A percentile compares a stretch with the other conserved stretches of the same genome.
Evolutionary conservation across 1,140 invertebrate species (phyloP).

Genomic region (Eriocheir sinensis): DNA sequence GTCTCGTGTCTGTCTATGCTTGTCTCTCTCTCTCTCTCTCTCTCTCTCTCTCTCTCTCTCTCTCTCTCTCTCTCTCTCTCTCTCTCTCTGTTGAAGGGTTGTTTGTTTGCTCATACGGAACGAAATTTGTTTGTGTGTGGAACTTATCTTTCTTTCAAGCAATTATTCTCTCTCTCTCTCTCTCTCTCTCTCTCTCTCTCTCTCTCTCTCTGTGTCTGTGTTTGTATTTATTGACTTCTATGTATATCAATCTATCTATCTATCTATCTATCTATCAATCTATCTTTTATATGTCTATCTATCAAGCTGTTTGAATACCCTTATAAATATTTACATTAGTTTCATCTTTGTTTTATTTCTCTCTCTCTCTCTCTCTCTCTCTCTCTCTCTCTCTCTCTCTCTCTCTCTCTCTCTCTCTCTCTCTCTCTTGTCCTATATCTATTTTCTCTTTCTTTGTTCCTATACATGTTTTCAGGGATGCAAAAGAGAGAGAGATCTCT

Average conservation of each 20-base stretch:
- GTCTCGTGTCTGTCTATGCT: too few species aligned
- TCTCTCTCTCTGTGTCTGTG: background rate
- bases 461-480: too few species aligned
- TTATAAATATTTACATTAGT: too few species aligned
- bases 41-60: background rate
- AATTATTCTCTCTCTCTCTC: background rate
- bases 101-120: background rate
- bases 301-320: too few species aligned
- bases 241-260: background rate
- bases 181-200: background rate
- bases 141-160: background rate
- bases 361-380: background rate
- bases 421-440: background rate
- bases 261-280: background rate
- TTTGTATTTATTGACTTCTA: background rate
- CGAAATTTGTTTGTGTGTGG: background rate
- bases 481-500: too few species aligned
- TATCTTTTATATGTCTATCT: too few species aligned
- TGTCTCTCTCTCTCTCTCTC: background rate
- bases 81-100: background rate
- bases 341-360: background rate
- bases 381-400: conserved; percentile 19
- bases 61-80: too few species aligned
- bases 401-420: conserved; percentile 4
- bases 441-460: too few species aligned